phyloP scores from a whole-genome alignment of 2,113 vertebrate genomes.

The Pterocles burchelli region DNA sequence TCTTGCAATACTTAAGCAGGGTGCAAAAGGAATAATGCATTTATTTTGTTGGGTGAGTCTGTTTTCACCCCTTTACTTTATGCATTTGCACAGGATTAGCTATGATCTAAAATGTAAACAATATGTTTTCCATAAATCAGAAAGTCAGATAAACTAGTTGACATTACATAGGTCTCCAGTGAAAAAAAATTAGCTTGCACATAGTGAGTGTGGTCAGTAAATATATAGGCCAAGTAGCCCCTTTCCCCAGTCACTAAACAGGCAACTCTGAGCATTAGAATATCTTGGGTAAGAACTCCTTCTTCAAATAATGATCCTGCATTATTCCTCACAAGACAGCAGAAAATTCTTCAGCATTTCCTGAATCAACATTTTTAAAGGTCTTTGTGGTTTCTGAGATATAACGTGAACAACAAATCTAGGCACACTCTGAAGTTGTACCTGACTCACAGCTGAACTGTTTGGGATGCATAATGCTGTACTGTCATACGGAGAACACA shows the following conservation, averaged over 20 bases:
- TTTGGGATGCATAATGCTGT: not conserved
- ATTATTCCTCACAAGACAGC: not conserved
- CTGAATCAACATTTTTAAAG: not conserved
- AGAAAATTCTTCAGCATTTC: not conserved
- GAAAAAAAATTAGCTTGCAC: not conserved
- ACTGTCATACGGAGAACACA: not conserved
- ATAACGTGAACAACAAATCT: not conserved
- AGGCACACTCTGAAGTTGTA: not conserved
- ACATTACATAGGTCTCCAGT: not conserved
- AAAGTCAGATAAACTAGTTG: not conserved
- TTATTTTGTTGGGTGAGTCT: not conserved
- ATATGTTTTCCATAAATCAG: not conserved
- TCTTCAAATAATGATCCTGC: not conserved
- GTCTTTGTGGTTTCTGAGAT: not conserved
- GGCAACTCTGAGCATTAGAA: not conserved
- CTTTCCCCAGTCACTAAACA: not conserved
- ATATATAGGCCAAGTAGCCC: not conserved
- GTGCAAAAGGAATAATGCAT: not conserved
- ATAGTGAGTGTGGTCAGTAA: not conserved
- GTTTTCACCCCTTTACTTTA: not conserved
- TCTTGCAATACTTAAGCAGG: slow-evolving; percentile 11
- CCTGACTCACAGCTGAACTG: not conserved
- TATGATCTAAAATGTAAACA: not conserved
- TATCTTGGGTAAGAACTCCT: not conserved
- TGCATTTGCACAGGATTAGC: not conserved